Evolutionary conservation across 1,140 invertebrate species (phyloP).

Genomic region (Globodera ellingtonae): DNA sequence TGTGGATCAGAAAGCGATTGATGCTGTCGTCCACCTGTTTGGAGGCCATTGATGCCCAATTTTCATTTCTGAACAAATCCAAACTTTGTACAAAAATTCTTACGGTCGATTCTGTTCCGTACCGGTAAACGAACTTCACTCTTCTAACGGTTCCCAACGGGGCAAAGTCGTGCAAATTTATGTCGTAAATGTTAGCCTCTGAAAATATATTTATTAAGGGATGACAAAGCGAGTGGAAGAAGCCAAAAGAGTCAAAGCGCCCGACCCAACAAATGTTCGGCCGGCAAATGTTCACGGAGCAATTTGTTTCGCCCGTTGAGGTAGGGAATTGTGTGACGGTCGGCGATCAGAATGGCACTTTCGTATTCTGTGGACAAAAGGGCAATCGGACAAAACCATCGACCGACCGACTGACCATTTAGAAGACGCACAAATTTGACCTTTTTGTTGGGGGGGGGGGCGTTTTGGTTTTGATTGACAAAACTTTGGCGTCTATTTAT

Average conservation of each 20-base stretch:
- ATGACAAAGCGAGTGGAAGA: no score
- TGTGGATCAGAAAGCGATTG: slow-evolving; percentile 52
- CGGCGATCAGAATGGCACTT: slow-evolving; percentile 58
- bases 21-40: slow-evolving; percentile 59
- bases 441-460: neutral
- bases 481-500: neutral
- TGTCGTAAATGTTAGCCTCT: slow-evolving; percentile 29
- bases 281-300: slow-evolving; percentile 52
- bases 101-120: neutral
- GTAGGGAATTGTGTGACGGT: slow-evolving; percentile 59
- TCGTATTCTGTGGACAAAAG: slow-evolving; percentile 51
- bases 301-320: slow-evolving; percentile 47
- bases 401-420: slow-evolving; percentile 47
- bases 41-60: slow-evolving; percentile 49
- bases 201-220: neutral
- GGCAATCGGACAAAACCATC: slow-evolving; percentile 6
- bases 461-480: neutral
- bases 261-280: slow-evolving; percentile 49
- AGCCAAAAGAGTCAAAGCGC: no score
- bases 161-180: slow-evolving; percentile 54
- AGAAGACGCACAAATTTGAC: slow-evolving; percentile 50
- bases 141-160: slow-evolving; percentile 47
- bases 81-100: neutral
- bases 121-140: slow-evolving; percentile 59
- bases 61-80: slow-evolving; percentile 40